Percentiles rank a stretch among this genome's conserved stretches.
Evolutionary conservation across 2,113 vertebrate genomes (phyloP).

Genomic region (Speoplatyrhinus poulsoni): DNA sequence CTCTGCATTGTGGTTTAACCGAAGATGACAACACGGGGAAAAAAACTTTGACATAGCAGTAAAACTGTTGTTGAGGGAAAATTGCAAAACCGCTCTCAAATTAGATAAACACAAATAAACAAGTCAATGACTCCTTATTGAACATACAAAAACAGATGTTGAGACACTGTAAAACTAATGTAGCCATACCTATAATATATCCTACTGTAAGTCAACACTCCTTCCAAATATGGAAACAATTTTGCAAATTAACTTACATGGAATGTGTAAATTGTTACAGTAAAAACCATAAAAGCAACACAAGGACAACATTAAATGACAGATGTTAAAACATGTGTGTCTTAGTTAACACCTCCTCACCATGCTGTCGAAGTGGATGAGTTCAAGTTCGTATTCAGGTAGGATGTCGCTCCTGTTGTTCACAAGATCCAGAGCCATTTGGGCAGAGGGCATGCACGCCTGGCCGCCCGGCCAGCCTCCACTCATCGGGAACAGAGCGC

Average conservation of each 20-base stretch:
- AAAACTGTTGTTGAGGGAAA: too few relatives aligned
- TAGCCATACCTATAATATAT: not conserved
- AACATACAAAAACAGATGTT: not conserved
- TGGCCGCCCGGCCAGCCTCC: slow-evolving; percentile 93
- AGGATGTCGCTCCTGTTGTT: slow-evolving; percentile 91
- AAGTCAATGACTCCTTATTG: not conserved
- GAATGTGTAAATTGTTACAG: too few relatives aligned
- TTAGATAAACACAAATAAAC: not conserved
- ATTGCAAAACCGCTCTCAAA: not conserved
- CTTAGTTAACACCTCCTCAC: slow-evolving; percentile 58
- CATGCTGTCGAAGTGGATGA: slow-evolving; percentile 93
- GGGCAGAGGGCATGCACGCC: slow-evolving; percentile 88
- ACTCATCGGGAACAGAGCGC: slow-evolving; percentile 93
- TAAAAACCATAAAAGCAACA: too few relatives aligned
- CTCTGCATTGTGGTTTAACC: too few relatives aligned
- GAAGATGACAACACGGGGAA: too few relatives aligned
- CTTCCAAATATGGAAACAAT: not conserved
- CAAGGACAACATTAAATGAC: too few relatives aligned
- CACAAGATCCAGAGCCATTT: slow-evolving; percentile 92
- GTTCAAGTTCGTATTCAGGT: slow-evolving; percentile 90
- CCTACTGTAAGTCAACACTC: not conserved
- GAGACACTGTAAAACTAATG: not conserved
- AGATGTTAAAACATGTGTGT: too few relatives aligned
- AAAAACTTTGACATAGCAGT: too few relatives aligned
- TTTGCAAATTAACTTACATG: too few relatives aligned